Base-by-base conservation (phyloP, 2,888 invertebrate species). In the Tachina lurida region DNA sequence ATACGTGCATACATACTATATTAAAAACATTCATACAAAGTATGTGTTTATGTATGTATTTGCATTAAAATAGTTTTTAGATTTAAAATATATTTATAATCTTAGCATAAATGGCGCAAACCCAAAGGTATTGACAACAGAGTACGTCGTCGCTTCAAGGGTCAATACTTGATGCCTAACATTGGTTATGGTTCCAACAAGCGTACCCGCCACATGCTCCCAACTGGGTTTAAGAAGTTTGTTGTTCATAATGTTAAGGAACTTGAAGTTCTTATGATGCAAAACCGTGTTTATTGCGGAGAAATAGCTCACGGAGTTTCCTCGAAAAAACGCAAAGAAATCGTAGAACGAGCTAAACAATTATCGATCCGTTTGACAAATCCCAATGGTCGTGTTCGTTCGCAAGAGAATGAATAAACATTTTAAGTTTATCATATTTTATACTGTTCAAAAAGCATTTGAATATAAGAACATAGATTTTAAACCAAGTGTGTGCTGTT, bases 111-210 rank as follows among this genome's bases (percentile, higher is more conserved):
- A 95, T 99, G 99, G 99, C 96, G 99, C 93, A 99, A 99, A 94
- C 99, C 99, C 22, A 99, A 99, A 94, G 99, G 99, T 98, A 99
- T 99, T 94, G 99, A 99, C 94, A 99, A 99, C 96, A 96, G 99
- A 94, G 99, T 99, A 68, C 96, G 99, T 89, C 96, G 99, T 93
- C 96, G 99, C 90, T 99, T 99, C 95, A 99, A 99, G 96, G 99
- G 99, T 45, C 99, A 99, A 93, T 98, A 96, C 92, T 94, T 97
- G 94, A 99, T 99, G 99, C 99, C 99, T 88, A 98, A 96, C 93
- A 98, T 99, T 93, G 99, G 99, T 95, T 99, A 99, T 93, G 99
- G 99, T 89, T 98, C 98, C 90, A 97, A 97, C 93, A 96, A 97
- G 92, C 97, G 96, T 92, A 98, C 98, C 84, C 96, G 96, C 92